phyloP scores from a whole-genome alignment of 2,888 invertebrate species.

The Melinaea marsaeus region DNA sequence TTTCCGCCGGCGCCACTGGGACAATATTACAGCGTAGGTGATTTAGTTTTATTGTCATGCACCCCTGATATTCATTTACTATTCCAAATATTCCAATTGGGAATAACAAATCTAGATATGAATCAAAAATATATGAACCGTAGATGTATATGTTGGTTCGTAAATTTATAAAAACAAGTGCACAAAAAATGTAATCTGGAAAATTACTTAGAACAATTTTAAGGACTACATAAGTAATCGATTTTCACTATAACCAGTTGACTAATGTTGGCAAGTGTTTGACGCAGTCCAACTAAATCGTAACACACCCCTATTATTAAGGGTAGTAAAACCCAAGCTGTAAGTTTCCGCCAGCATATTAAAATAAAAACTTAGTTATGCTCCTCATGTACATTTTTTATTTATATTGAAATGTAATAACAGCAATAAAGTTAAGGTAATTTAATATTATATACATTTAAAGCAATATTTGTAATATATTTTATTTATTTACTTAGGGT shows the following conservation, averaged over 20 bases:
- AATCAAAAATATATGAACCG: not conserved
- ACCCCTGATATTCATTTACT: constrained; percentile 51
- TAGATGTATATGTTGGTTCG: not conserved
- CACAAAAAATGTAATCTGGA: no score
- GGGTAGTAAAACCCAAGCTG: constrained; percentile 58
- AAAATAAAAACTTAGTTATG: constrained; percentile 34
- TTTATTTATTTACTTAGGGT: no score
- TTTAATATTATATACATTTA: no score
- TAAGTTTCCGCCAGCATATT: constrained; percentile 53
- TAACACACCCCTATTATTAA: constrained; percentile 64
- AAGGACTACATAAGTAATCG: not conserved
- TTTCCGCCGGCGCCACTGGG: constrained; percentile 74
- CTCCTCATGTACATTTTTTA: constrained; percentile 13
- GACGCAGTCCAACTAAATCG: constrained; percentile 56
- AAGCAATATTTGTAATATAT: no score
- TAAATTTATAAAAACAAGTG: no score
- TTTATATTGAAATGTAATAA: not conserved
- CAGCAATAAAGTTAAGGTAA: no score
- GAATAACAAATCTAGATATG: constrained; percentile 43
- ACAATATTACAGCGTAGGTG: constrained; percentile 70
- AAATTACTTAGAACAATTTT: not conserved
- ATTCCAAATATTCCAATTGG: constrained; percentile 52
- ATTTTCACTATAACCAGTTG: constrained; percentile 42
- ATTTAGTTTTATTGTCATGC: constrained; percentile 77
- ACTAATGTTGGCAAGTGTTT: constrained; percentile 54